Evolutionary conservation across 2,797 vertebrate species (phyloP), one percentile per base, ranked within the genome.

Genomic region (Danio jaintianensis): DNA sequence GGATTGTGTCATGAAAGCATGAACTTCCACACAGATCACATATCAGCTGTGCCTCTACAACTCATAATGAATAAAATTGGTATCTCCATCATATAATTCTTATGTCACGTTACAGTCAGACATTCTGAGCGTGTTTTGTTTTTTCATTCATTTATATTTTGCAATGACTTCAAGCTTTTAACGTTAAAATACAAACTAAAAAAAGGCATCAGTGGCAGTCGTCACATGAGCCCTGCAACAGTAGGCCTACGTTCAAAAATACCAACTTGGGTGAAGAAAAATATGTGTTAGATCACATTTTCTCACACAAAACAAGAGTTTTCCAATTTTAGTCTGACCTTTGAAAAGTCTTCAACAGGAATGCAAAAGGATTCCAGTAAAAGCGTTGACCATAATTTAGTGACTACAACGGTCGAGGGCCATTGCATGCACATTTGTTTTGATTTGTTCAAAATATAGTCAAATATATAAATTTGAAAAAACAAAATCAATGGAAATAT

Each of bases 401-500:
- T 47, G 20, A 16, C 42, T 73, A 7, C 43, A 43, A 12, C 82
- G 86, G 40, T 84, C 38, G 78, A 84, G 86, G 89, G 89, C 89
- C 87, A 85, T 59, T 90, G 84, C 84, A 88, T 87, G 86, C 88
- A 76, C 61, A 76, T 63, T 64, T 50, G 29, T 29, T 29, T 29
- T 29, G 29, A 29, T 59, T 70, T 50, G 75, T 78, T 64, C 67
- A 59, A 55, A 68, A 63, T 40, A 78, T 22, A 59, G 81, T 11
- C 48, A 52, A 83, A 75, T 89, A 86, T 70, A 89, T 92, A 77
- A 92, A 89, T 80, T 86, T 86, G 90, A 89, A 87, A 29, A 29
- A 92, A 90, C 86, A 91, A 93, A 92, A 94, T 92, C 82, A 92
- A 93, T 92, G 80, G 86, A 93, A 93, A 94, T 92, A 94, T 94